Conservation (phyloP, 2,113 vertebrate genomes). For the Dendrocopos noguchii region DNA sequence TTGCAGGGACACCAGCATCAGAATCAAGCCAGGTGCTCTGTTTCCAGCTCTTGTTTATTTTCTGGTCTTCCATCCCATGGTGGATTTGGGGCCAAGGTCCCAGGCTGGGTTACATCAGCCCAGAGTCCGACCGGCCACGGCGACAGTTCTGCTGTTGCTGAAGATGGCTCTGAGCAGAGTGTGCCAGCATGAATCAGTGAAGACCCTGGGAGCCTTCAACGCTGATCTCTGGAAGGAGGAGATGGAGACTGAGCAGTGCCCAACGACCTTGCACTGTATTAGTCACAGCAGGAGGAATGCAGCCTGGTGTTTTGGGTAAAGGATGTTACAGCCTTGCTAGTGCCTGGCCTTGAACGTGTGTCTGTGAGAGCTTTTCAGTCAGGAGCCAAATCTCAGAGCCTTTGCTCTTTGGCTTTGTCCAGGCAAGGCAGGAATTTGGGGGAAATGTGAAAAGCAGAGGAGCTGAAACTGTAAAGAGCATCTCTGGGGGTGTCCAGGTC, state of each 20-base stretch:
- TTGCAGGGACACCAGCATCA: background rate
- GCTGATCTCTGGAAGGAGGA: background rate
- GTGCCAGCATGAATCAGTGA: background rate
- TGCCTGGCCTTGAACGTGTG: fast-evolving
- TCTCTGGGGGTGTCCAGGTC: background rate
- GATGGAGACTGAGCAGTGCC: background rate
- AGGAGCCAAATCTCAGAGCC: background rate
- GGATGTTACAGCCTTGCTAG: background rate
- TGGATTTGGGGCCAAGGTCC: background rate
- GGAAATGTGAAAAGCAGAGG: background rate
- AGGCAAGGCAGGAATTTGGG: background rate
- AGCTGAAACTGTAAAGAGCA: background rate
- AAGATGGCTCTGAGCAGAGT: background rate
- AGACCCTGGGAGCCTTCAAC: background rate
- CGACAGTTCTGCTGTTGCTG: background rate
- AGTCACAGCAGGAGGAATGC: background rate
- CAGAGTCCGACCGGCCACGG: background rate
- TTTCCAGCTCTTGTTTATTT: background rate
- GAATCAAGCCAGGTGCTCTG: background rate
- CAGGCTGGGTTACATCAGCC: background rate
- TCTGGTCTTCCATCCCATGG: background rate
- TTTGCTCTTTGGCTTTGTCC: background rate
- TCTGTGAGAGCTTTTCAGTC: background rate
- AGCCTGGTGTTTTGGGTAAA: background rate
- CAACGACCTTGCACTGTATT: background rate